These are phyloP conservation scores for Melinaea marsaeus DNA, from an alignment of 2,888 invertebrate genomes.

Conservation along the genomic window DNA sequence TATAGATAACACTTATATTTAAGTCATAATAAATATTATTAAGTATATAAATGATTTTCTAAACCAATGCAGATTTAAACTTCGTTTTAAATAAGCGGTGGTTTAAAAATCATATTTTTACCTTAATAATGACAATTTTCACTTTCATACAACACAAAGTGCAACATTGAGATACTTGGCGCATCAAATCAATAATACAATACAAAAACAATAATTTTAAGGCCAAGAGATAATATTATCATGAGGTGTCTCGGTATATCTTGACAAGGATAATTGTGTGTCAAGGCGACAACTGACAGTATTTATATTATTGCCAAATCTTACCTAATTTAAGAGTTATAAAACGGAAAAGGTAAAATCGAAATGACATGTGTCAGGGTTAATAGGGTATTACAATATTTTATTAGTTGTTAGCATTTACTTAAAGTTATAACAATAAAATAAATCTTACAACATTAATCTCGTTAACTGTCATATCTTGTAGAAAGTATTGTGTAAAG, in stretches of 20 bases:
- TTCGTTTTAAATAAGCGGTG: too few relatives aligned
- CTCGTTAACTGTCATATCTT: too few relatives aligned
- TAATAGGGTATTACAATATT: background rate
- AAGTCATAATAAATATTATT: too few relatives aligned
- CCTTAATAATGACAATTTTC: background rate
- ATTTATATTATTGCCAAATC: constrained; percentile 22
- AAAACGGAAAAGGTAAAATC: constrained; percentile 6
- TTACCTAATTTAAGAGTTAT: background rate
- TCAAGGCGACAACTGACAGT: constrained; percentile 28
- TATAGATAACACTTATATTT: constrained; percentile 5
- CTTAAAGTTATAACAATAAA: too few relatives aligned
- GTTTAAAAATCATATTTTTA: too few relatives aligned
- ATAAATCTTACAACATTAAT: too few relatives aligned
- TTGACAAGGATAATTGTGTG: constrained; percentile 28
- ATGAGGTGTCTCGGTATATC: constrained; percentile 8
- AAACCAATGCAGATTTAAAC: too few relatives aligned
- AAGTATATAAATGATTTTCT: too few relatives aligned
- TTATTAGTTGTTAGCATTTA: background rate
- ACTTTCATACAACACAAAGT: background rate
- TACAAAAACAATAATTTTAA: too few relatives aligned
- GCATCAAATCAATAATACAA: background rate
- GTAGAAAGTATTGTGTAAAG: too few relatives aligned
- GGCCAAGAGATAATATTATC: constrained; percentile 13
- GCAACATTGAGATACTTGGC: constrained; percentile 2
- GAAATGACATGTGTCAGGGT: background rate